Evolutionary conservation across 1,140 invertebrate species (phyloP).

Genomic region (Ceratosolen fusciceps): DNA sequence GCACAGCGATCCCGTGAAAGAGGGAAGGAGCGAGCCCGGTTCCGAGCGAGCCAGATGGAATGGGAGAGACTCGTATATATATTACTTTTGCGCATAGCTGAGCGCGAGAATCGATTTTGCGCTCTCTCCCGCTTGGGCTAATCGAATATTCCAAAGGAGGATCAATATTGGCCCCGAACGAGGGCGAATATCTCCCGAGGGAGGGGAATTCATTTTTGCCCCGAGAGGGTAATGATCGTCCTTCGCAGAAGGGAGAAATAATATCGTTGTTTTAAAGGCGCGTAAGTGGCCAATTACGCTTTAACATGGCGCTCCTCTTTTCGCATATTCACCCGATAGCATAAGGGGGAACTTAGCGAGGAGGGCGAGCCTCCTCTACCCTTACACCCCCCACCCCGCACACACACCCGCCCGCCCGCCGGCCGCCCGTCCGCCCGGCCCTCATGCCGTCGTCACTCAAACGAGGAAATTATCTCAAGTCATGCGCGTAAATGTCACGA

Average conservation of each 20-base stretch:
- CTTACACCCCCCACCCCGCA: too few relatives aligned
- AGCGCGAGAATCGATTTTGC: slow-evolving; percentile 36
- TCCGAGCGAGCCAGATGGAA: slow-evolving; percentile 10
- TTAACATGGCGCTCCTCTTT: slow-evolving; percentile 12
- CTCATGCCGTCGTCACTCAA: too few relatives aligned
- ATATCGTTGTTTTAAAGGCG: slow-evolving; percentile 43
- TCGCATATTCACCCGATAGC: neutral
- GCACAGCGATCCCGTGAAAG: slow-evolving; percentile 49
- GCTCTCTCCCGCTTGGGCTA: slow-evolving; percentile 37
- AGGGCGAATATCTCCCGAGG: neutral
- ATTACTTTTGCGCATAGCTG: slow-evolving; percentile 43
- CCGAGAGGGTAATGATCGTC: slow-evolving; percentile 38
- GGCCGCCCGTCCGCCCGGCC: too few relatives aligned
- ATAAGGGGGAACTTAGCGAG: too few relatives aligned
- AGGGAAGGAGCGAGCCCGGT: neutral
- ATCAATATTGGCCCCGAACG: slow-evolving; percentile 37
- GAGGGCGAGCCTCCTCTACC: too few relatives aligned
- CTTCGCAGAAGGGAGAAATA: slow-evolving; percentile 44
- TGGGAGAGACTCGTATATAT: slow-evolving; percentile 17
- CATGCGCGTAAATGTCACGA: too few relatives aligned
- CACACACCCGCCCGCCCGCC: too few relatives aligned
- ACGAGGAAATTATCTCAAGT: too few relatives aligned
- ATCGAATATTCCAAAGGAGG: slow-evolving; percentile 44
- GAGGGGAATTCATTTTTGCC: neutral
- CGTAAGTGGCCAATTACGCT: slow-evolving; percentile 48